Evolutionary conservation across 2,797 vertebrate species (phyloP).

Genomic region (Urosaurus nigricauda): DNA sequence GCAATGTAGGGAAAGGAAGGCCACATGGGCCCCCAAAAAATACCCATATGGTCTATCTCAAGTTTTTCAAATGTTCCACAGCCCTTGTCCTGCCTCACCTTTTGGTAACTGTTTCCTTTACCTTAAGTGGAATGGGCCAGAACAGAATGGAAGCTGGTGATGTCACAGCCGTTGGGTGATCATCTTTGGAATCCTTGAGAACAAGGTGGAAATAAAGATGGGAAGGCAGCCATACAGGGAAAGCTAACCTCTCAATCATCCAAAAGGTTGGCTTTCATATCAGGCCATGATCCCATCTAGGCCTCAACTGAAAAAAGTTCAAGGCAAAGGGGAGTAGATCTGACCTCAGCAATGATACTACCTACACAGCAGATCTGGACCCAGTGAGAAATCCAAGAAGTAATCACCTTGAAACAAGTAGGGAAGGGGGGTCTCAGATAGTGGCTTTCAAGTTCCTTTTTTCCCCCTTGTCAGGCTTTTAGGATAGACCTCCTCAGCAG

Average conservation of each 20-base stretch:
- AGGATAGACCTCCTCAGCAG: neutral
- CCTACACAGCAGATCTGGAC: neutral
- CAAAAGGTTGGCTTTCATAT: neutral
- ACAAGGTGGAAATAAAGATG: neutral
- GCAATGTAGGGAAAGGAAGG: neutral
- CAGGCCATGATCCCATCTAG: neutral
- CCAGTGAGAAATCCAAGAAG: neutral
- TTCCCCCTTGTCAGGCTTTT: too few species aligned
- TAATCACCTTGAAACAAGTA: neutral
- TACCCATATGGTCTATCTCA: too few species aligned
- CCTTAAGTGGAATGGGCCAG: neutral
- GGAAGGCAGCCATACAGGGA: neutral
- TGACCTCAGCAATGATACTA: neutral
- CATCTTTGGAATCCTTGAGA: constrained; percentile 11
- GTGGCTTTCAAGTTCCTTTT: neutral
- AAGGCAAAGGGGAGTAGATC: neutral
- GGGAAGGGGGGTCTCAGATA: neutral
- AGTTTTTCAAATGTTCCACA: neutral
- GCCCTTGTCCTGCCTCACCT: neutral
- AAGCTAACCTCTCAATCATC: neutral
- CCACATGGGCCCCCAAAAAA: neutral
- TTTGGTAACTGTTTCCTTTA: neutral
- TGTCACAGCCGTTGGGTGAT: neutral
- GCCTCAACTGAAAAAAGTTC: neutral
- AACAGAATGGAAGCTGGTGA: neutral